phyloP scores from a whole-genome alignment of 35 echinoderm and acorn worm species.

The Ophioderma brevispina region DNA sequence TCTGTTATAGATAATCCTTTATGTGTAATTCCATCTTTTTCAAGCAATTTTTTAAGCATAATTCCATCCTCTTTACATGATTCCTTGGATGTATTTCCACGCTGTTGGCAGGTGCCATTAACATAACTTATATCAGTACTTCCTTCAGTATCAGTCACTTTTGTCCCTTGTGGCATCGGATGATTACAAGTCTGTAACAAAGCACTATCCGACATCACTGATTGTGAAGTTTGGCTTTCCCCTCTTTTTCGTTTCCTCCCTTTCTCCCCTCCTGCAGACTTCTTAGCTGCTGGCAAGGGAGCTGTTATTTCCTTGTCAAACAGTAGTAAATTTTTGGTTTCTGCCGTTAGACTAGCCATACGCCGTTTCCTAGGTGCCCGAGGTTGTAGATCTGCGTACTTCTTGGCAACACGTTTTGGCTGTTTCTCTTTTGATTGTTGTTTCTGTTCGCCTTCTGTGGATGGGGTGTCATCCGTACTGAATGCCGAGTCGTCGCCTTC shows the following conservation, averaged over 20 bases:
- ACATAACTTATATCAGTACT: not conserved
- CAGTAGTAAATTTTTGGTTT: conserved; percentile 93
- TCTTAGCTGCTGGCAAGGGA: not conserved
- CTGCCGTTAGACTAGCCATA: conserved; percentile 83
- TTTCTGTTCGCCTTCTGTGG: conserved; percentile 28
- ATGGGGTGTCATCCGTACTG: conserved; percentile 53
- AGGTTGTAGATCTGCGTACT: conserved; percentile 40
- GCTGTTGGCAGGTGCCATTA: not conserved
- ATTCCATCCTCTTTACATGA: not conserved
- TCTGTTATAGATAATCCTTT: not conserved
- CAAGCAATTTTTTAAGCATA: not conserved
- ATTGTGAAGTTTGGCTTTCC: not conserved
- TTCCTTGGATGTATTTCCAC: not conserved
- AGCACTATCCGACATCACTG: not conserved
- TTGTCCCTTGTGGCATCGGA: not conserved
- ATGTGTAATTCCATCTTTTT: not conserved
- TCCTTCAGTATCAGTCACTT: not conserved
- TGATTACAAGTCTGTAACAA: not conserved
- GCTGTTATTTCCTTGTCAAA: conserved; percentile 64
- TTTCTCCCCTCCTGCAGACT: not conserved
- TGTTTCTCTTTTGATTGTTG: conserved; percentile 15
- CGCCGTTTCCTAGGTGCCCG: conserved; percentile 63
- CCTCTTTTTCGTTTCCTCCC: not conserved
- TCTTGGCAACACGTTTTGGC: conserved; percentile 12
- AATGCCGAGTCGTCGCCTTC: conserved; percentile 46